Evolutionary conservation across 35 echinoderm and acorn worm genomes (phyloP).

Genomic region (Ophioderma brevispina): DNA sequence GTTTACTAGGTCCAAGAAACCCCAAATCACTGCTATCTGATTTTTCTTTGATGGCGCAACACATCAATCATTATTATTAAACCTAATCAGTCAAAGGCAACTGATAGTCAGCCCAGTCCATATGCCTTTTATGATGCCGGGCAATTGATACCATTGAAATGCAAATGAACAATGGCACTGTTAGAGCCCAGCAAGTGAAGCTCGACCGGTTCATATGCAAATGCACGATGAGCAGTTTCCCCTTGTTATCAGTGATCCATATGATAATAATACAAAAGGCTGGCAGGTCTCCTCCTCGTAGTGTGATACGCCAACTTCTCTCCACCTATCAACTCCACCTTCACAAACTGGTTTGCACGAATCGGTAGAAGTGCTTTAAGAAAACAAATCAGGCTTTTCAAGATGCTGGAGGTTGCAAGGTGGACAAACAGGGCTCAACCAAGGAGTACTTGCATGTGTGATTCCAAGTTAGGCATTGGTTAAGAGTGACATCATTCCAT

Average conservation of each 20-base stretch:
- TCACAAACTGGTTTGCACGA: too few relatives aligned
- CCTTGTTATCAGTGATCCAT: too few relatives aligned
- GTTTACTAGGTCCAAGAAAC: too few relatives aligned
- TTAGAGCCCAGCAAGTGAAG: not conserved
- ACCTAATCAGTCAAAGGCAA: not conserved
- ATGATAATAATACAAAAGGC: too few relatives aligned
- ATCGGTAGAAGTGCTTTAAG: too few relatives aligned
- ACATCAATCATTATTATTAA: not conserved
- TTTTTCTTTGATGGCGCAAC: not conserved
- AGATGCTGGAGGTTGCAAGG: not conserved
- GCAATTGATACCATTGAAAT: conserved; percentile 14
- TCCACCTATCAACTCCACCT: too few relatives aligned
- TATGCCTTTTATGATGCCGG: not conserved
- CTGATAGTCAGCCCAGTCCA: not conserved
- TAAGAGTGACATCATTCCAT: not conserved
- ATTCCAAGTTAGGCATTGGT: not conserved
- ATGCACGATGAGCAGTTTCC: not conserved
- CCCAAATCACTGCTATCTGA: not conserved
- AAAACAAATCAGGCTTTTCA: not conserved
- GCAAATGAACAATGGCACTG: conserved; percentile 9
- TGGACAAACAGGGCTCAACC: not conserved
- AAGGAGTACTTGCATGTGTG: not conserved
- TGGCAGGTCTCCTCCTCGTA: too few relatives aligned
- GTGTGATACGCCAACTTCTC: too few relatives aligned
- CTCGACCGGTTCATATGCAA: not conserved